Conservation (phyloP, 2,113 vertebrate species). For the Coptodon rendalli region DNA sequence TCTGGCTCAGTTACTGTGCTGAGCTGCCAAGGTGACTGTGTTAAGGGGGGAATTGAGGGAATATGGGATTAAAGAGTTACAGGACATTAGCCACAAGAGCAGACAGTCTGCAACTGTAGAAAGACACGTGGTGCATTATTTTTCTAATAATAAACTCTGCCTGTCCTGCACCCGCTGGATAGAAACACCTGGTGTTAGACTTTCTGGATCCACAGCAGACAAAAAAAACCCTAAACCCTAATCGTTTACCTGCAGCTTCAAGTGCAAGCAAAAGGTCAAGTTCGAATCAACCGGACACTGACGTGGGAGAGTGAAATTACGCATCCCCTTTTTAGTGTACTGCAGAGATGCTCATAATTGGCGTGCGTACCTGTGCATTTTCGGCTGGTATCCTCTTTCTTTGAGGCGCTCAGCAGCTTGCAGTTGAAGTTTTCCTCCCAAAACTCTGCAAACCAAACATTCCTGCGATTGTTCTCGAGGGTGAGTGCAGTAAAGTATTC, state of each 20-base stretch:
- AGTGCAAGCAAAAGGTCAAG: conserved; percentile 19
- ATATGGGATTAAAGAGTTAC: conserved; percentile 29
- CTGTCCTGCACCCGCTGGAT: conserved; percentile 27
- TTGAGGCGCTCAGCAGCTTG: conserved; percentile 65
- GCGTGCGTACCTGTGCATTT: conserved; percentile 68
- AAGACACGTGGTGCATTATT: conserved; percentile 33
- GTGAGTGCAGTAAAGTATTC: conserved; percentile 72
- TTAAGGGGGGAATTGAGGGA: neutral
- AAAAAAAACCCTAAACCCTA: neutral
- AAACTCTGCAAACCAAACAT: conserved; percentile 75
- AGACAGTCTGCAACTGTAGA: conserved; percentile 25
- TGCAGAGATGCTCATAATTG: neutral
- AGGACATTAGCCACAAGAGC: conserved; percentile 35
- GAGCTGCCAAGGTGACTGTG: conserved; percentile 45
- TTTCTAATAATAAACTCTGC: conserved; percentile 55
- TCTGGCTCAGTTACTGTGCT: neutral
- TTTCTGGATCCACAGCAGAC: neutral
- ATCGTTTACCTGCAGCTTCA: neutral
- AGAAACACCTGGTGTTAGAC: conserved; percentile 50
- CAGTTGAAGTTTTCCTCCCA: conserved; percentile 77
- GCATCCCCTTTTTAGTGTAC: neutral
- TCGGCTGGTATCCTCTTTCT: conserved; percentile 68
- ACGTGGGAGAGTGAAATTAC: neutral
- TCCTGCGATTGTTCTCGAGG: conserved; percentile 73
- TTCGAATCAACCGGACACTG: neutral